Conservation (phyloP, 2,113 vertebrate species). For the Pituophis catenifer region DNA sequence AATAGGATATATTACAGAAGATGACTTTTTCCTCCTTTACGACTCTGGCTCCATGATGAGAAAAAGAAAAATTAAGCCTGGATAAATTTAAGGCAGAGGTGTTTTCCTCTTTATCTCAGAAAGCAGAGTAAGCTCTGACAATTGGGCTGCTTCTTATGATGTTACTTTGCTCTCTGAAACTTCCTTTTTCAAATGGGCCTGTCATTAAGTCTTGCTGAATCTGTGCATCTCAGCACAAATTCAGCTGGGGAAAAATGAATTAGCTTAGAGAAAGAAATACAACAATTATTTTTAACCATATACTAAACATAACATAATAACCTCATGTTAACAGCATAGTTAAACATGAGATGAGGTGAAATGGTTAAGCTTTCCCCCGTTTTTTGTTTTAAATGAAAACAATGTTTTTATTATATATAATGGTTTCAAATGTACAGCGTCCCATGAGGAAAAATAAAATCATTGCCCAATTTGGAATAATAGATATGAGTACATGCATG, state of each 20-base stretch:
- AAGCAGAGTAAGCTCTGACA: not conserved
- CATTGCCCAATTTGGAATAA: not conserved
- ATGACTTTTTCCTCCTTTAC: not conserved
- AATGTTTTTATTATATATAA: no score
- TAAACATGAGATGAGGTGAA: slow-evolving; percentile 30
- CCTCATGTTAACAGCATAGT: not conserved
- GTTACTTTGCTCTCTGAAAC: not conserved
- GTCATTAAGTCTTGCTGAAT: not conserved
- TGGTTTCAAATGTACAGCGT: not conserved
- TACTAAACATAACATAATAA: no score
- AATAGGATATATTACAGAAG: not conserved
- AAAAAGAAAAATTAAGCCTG: not conserved
- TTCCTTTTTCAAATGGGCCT: not conserved
- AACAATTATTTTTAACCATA: slow-evolving; percentile 32
- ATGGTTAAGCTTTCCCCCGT: not conserved
- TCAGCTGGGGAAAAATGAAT: not conserved
- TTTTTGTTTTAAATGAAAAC: not conserved
- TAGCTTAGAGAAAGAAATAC: not conserved
- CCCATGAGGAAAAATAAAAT: not conserved
- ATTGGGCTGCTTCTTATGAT: not conserved
- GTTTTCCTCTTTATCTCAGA: not conserved
- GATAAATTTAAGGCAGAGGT: not conserved
- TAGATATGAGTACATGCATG: not conserved
- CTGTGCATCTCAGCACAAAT: not conserved
- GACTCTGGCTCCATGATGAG: not conserved